Percentiles rank a stretch among this genome's conserved stretches.
These are phyloP conservation scores for Crax fasciolata DNA, from an alignment of 2,797 vertebrate genomes.

Conservation along the genomic window DNA sequence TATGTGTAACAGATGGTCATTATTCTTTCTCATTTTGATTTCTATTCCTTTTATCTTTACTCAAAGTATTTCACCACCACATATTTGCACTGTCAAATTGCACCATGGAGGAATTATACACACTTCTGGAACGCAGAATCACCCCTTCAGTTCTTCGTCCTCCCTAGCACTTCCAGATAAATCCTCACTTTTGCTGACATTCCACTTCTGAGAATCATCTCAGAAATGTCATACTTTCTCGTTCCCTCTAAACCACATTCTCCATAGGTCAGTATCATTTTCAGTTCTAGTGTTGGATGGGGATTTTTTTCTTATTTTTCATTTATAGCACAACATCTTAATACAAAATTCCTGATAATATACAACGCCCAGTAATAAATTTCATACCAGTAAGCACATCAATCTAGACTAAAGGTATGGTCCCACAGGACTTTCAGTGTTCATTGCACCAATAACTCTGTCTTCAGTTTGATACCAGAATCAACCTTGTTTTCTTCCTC, in stretches of 20 bases:
- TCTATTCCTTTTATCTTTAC: conserved; percentile 62
- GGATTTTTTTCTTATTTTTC: background rate
- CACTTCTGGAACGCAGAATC: conserved; percentile 42
- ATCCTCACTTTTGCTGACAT: background rate
- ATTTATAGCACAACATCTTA: background rate
- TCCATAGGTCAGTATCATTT: background rate
- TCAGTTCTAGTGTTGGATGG: background rate
- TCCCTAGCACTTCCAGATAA: conserved; percentile 32
- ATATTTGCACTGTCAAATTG: conserved; percentile 44
- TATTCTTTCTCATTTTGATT: conserved; percentile 58
- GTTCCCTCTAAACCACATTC: background rate
- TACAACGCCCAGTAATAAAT: background rate
- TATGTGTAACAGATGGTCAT: conserved; percentile 57
- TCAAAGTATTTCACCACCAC: conserved; percentile 37
- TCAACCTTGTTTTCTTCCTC: background rate
- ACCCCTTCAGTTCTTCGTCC: background rate
- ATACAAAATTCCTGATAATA: background rate
- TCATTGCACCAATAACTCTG: background rate
- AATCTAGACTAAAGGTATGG: background rate
- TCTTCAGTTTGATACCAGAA: background rate
- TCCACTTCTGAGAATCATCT: background rate
- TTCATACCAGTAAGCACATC: background rate
- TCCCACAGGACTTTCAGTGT: background rate
- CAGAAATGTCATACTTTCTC: background rate
- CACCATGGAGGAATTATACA: conserved; percentile 26